Evolutionary conservation across 2,797 vertebrate species (phyloP).

Genomic region (Huso huso): DNA sequence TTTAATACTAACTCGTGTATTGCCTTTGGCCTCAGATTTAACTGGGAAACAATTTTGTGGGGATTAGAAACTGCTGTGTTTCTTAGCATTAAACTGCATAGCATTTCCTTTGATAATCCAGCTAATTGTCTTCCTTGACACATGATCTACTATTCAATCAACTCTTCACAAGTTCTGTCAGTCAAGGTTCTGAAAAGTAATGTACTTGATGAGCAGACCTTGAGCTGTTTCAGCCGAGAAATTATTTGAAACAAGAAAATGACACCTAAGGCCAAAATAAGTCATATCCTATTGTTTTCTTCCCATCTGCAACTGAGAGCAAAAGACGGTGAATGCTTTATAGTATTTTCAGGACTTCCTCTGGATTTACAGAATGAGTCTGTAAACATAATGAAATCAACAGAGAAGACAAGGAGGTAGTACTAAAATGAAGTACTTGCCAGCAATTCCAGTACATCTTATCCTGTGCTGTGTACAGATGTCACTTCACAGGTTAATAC

Average conservation of each 20-base stretch:
- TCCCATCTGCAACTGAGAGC: not conserved
- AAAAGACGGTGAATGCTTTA: not conserved
- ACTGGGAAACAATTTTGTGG: slow-evolving; percentile 16
- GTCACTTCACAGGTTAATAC: too few species aligned
- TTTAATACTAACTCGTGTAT: not conserved
- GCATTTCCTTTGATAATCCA: slow-evolving; percentile 7
- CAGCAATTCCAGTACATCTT: too few species aligned
- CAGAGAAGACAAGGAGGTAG: not conserved
- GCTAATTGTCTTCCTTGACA: not conserved
- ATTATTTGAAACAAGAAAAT: not conserved
- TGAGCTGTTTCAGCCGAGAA: not conserved
- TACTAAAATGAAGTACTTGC: not conserved
- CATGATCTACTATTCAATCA: not conserved
- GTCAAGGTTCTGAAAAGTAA: not conserved
- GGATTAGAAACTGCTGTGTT: slow-evolving; percentile 6
- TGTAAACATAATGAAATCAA: not conserved
- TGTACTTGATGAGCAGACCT: not conserved
- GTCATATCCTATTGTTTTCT: slow-evolving; percentile 2
- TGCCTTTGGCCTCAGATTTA: not conserved
- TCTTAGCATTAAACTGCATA: not conserved
- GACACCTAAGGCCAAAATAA: not conserved
- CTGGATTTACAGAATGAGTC: not conserved
- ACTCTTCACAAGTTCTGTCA: not conserved
- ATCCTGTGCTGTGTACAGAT: too few species aligned
- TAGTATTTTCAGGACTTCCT: not conserved